A percentile compares a stretch with the other conserved stretches of the same genome.
phyloP scores from a whole-genome alignment of 2,888 invertebrate genomes.

The Heliconius charithonia region DNA sequence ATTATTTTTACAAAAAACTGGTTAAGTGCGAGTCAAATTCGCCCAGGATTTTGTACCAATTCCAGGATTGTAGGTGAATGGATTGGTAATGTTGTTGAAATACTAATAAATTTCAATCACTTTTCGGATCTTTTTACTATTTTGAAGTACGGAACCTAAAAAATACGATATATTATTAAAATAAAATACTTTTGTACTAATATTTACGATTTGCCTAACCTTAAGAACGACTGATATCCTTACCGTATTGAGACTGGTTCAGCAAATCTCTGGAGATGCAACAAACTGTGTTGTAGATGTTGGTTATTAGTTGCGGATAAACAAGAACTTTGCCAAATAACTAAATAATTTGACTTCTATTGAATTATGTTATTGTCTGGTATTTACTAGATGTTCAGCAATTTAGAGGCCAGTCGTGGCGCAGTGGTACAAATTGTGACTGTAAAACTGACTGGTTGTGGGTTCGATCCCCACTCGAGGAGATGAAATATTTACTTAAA shows the following conservation, averaged over 20 bases:
- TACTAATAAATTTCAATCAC: too few species aligned
- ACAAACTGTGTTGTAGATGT: not conserved
- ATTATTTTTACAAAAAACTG: slow-evolving; percentile 22
- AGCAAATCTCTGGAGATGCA: not conserved
- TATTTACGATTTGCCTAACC: not conserved
- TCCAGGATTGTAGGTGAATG: too few species aligned
- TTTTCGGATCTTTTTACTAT: too few species aligned
- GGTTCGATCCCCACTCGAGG: too few species aligned
- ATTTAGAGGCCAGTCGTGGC: too few species aligned
- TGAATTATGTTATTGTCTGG: slow-evolving; percentile 1
- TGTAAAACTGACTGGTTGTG: too few species aligned
- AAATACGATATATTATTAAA: slow-evolving; percentile 15
- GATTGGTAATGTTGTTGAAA: too few species aligned
- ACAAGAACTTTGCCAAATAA: slow-evolving; percentile 31
- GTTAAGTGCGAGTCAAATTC: too few species aligned
- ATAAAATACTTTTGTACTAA: not conserved
- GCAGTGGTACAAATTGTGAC: too few species aligned
- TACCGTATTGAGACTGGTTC: not conserved
- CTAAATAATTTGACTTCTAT: slow-evolving; percentile 36
- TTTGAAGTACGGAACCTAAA: too few species aligned
- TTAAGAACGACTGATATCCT: not conserved
- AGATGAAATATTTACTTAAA: too few species aligned
- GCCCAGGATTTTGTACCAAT: too few species aligned
- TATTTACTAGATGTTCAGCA: not conserved
- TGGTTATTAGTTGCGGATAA: slow-evolving; percentile 21